These are phyloP conservation scores for Diadegma fenestrale DNA, from an alignment of 2,888 invertebrate genomes.

Conservation along the genomic window DNA sequence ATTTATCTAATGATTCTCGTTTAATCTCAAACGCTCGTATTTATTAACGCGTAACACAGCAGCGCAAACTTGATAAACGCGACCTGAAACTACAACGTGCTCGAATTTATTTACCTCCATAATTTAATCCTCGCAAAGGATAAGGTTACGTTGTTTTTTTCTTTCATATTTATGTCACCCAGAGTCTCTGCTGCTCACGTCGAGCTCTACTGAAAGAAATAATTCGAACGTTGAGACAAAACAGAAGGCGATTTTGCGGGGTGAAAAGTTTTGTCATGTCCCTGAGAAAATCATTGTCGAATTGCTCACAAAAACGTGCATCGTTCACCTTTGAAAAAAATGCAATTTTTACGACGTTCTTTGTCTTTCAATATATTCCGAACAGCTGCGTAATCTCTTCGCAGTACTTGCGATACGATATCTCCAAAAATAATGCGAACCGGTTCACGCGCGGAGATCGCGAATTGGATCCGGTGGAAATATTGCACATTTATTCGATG, in stretches of 20 bases:
- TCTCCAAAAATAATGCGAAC: conserved; percentile 58
- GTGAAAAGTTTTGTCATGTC: background rate
- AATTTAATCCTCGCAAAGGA: conserved; percentile 23
- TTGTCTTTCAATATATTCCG: background rate
- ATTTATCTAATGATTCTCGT: background rate
- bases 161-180: background rate
- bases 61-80: conserved; percentile 28
- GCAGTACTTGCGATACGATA: conserved; percentile 26
- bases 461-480: conserved; percentile 29
- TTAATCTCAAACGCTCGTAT: conserved; percentile 7
- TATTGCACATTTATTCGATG: conserved; percentile 36
- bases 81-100: conserved; percentile 40
- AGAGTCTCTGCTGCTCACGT: background rate
- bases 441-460: conserved; percentile 33
- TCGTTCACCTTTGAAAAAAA: background rate
- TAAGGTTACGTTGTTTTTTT: conserved; percentile 7
- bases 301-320: too few species aligned
- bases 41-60: conserved; percentile 2
- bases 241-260: background rate
- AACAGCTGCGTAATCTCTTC: background rate
- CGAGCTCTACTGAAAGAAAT: background rate
- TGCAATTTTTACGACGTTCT: background rate
- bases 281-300: background rate
- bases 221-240: background rate
- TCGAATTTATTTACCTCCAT: conserved; percentile 25